Evolutionary conservation across 2,113 vertebrate species (phyloP), one percentile per base, ranked within the genome.

Genomic region (Myiopsitta monachus): DNA sequence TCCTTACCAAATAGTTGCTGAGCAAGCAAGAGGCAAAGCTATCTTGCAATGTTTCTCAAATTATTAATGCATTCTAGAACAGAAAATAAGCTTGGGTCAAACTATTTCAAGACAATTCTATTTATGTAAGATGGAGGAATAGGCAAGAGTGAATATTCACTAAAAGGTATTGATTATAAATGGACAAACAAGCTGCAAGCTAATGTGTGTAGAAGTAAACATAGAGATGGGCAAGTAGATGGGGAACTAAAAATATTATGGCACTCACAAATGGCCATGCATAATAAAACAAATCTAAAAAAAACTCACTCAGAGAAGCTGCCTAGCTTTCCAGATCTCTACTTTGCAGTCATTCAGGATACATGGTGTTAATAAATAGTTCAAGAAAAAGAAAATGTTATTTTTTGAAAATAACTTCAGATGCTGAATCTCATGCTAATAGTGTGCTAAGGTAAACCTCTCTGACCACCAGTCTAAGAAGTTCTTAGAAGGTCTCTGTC

Each of bases 361-460:
- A 22, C 6, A 8, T 0, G 3, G 22, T n/a, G 31, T 6, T 44
- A 49, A 36, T 63, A 33, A 63, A 54, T 1, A 64, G n/a, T 4
- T 51, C 1, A 57, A 66, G 23, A 55, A 30, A 59, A 57, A 66
- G 19, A 55, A n/a, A 59, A 61, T 26, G 13, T 21, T 66, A 2
- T 9, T 23, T 52, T 51, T 54, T 13, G 51, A 69, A 62, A 38
- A 15, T 2, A 68, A 14, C 38, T 64, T 72, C 3, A 39, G 52
- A 31, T 39, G 30, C n/a, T 30, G 76, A 18, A 46, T 49, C 41
- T 76, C 18, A 21, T 15, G 44, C 28, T 51, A 36, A 18, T 1
- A 59, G n/a, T 8, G 4, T 5, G 15, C 23, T 43, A 26, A 57
- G 19, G 38, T 4, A 62, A 91, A 83, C 7, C 27, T 22, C 44